phyloP scores from a whole-genome alignment of 2,113 vertebrate species.

The Orcinus orca region DNA sequence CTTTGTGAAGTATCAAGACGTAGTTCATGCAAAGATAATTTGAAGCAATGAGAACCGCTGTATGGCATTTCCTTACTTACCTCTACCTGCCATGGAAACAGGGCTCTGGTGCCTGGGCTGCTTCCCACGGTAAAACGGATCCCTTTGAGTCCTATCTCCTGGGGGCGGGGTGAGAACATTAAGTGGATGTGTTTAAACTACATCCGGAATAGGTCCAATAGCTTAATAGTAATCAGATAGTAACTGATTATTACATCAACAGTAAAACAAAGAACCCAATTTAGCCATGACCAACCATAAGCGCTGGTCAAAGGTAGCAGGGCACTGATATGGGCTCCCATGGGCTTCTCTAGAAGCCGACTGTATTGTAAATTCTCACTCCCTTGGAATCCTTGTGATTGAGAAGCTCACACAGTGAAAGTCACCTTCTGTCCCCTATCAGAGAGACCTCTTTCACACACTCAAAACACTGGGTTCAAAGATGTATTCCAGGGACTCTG shows the following conservation, averaged over 20 bases:
- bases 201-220: neutral
- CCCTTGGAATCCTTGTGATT: fast-evolving
- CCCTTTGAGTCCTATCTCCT: fast-evolving
- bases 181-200: neutral
- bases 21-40: neutral
- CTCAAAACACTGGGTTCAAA: neutral
- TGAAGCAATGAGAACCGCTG: fast-evolving
- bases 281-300: neutral
- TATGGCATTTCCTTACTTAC: neutral
- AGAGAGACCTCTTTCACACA: neutral
- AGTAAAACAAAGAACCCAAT: neutral
- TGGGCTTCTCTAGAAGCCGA: neutral
- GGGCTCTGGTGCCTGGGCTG: neutral
- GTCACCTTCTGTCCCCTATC: neutral
- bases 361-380: neutral
- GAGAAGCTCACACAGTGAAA: neutral
- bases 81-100: no score
- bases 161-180: neutral
- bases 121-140: fast-evolving
- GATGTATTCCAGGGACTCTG: neutral
- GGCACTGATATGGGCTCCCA: no score
- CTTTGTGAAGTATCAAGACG: neutral
- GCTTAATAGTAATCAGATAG: neutral
- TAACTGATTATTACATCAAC: no score
- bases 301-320: neutral